Percentiles rank a stretch among this genome's conserved stretches.
These are phyloP conservation scores for Contarinia nasturtii DNA, from an alignment of 1,140 invertebrate genomes.

Conservation along the genomic window DNA sequence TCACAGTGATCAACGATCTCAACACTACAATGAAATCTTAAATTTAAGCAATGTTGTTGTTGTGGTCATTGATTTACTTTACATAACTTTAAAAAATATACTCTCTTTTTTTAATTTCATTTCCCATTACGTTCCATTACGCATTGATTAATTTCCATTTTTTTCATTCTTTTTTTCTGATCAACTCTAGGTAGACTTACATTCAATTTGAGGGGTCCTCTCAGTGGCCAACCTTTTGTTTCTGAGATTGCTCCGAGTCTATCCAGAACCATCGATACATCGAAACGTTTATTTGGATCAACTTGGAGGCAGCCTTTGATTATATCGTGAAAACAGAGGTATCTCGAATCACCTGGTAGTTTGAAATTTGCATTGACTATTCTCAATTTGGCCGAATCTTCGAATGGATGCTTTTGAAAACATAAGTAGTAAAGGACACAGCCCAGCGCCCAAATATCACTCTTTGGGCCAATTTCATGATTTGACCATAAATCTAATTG, in stretches of 20 bases:
- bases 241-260: constrained; percentile 71
- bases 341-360: constrained; percentile 56
- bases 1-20: too few species aligned
- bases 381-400: constrained; percentile 86
- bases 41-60: too few species aligned
- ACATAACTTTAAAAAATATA: too few species aligned
- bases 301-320: constrained; percentile 72
- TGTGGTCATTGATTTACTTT: too few species aligned
- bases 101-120: too few species aligned
- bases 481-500: constrained; percentile 98
- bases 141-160: too few species aligned
- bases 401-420: constrained; percentile 90
- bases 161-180: too few species aligned
- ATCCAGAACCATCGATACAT: constrained; percentile 61
- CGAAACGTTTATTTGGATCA: constrained; percentile 59
- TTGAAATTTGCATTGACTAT: constrained; percentile 93
- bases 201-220: constrained; percentile 48
- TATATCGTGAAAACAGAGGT: constrained; percentile 73
- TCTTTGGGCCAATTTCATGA: constrained; percentile 67
- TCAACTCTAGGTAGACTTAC: too few species aligned
- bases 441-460: constrained; percentile 94
- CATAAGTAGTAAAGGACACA: constrained; percentile 88
- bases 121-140: too few species aligned
- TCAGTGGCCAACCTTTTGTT: constrained; percentile 56
- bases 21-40: too few species aligned